Evolutionary conservation across 35 echinoderm and acorn worm genomes (phyloP).

Genomic region (Stichopus chloronotus): DNA sequence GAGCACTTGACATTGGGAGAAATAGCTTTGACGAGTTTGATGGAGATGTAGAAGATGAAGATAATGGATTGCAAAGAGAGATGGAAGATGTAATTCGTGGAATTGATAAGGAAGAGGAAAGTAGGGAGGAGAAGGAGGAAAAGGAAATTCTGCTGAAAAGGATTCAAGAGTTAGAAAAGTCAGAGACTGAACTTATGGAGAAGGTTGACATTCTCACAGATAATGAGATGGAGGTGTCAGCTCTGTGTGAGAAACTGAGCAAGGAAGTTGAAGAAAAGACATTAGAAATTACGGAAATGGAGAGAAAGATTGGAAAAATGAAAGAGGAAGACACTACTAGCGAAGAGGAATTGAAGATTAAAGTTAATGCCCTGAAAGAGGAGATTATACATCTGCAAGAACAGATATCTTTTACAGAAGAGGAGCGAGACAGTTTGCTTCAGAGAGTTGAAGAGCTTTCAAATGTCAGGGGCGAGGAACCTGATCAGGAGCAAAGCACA

Average conservation of each 20-base stretch:
- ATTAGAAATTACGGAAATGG: conserved; percentile 47
- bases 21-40: conserved; percentile 46
- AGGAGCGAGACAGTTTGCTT: conserved; percentile 43
- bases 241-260: conserved; percentile 56
- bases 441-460: conserved; percentile 48
- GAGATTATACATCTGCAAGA: conserved; percentile 63
- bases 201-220: conserved; percentile 68
- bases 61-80: conserved; percentile 34
- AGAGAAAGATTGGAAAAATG: conserved; percentile 20
- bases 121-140: conserved; percentile 4
- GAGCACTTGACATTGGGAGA: conserved; percentile 69
- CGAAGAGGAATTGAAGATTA: conserved; percentile 43
- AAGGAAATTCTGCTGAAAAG: conserved; percentile 18
- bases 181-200: conserved; percentile 80
- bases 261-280: conserved; percentile 30
- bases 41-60: conserved; percentile 47
- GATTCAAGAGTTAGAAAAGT: conserved; percentile 74
- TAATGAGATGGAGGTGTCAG: conserved; percentile 48
- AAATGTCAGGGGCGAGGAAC: background rate
- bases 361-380: conserved; percentile 52
- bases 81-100: conserved; percentile 9
- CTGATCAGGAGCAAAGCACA: background rate
- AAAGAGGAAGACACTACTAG: background rate
- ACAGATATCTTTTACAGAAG: conserved; percentile 54
- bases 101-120: conserved; percentile 47